A percentile compares a stretch with the other conserved stretches of the same genome.
These are phyloP conservation scores for Tragelaphus imberbis DNA, from an alignment of 2,113 vertebrate species.

Conservation along the genomic window DNA sequence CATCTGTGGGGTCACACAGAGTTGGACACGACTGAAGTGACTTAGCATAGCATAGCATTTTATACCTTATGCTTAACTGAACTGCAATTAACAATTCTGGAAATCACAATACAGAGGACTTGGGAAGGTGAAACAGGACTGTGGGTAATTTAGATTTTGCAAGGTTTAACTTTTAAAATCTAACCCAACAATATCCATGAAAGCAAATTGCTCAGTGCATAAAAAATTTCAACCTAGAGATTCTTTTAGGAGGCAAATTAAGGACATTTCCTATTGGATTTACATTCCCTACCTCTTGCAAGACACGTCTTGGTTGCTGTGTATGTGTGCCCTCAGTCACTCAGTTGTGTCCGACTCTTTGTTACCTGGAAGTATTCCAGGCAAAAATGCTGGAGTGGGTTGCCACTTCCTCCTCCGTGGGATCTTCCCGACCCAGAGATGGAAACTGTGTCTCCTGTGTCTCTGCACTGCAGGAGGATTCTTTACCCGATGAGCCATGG, in stretches of 20 bases:
- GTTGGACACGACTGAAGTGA: too few relatives aligned
- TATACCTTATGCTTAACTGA: background rate
- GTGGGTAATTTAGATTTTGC: background rate
- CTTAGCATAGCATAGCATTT: background rate
- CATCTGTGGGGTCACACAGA: too few relatives aligned
- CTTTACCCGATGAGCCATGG: background rate
- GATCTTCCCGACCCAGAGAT: background rate
- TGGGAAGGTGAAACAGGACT: background rate
- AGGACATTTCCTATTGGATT: background rate
- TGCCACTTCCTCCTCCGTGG: background rate
- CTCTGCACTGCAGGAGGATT: background rate
- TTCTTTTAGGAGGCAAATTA: background rate
- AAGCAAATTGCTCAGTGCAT: background rate
- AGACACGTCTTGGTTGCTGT: background rate
- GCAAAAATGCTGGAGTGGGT: background rate
- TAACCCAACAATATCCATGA: background rate
- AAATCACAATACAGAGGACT: background rate
- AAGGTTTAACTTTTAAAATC: background rate
- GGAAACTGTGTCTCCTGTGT: background rate
- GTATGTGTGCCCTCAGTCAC: background rate
- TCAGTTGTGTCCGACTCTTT: background rate
- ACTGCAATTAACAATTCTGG: background rate
- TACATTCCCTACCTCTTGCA: background rate
- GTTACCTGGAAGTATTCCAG: background rate
- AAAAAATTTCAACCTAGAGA: background rate